Percentiles rank a stretch among this genome's conserved stretches.
Conservation (phyloP, 1,140 invertebrate species). For the Meloidogyne exigua region DNA sequence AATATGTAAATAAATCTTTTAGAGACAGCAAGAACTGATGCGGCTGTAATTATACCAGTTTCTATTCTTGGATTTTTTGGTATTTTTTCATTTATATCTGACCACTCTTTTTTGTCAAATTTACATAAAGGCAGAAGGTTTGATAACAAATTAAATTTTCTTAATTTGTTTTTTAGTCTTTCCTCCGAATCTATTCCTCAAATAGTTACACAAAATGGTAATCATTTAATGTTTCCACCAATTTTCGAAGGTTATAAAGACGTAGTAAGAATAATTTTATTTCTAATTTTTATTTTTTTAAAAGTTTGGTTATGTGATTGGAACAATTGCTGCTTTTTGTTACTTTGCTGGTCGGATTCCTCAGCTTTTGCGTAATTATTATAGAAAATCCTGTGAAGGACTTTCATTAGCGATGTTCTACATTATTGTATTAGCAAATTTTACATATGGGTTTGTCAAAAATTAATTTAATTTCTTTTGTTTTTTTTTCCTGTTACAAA, state of each 20-base stretch:
- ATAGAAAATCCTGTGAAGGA: constrained; percentile 57
- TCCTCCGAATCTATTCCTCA: constrained; percentile 1
- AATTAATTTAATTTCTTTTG: no score
- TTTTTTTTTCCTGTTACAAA: no score
- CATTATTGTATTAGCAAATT: constrained; percentile 61
- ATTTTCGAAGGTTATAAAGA: constrained; percentile 54
- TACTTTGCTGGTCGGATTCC: constrained; percentile 62
- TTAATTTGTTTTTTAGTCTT: constrained; percentile 6
- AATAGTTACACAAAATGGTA: background rate
- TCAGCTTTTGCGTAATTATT: constrained; percentile 61
- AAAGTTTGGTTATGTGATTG: constrained; percentile 62
- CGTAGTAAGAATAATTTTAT: constrained; percentile 22
- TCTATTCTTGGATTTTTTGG: constrained; percentile 50
- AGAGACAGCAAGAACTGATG: constrained; percentile 7
- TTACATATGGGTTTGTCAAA: constrained; percentile 52
- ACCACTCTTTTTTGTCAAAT: constrained; percentile 3
- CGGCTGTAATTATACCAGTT: constrained; percentile 43
- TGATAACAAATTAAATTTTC: background rate
- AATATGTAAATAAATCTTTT: no score
- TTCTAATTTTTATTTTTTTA: constrained; percentile 23
- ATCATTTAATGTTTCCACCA: constrained; percentile 20
- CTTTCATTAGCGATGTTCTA: constrained; percentile 63
- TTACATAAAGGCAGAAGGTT: constrained; percentile 19
- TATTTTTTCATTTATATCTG: constrained; percentile 30
- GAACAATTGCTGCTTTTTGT: constrained; percentile 58